Conservation (phyloP, 2,113 vertebrate genomes). For the Stigmatopora argus region DNA sequence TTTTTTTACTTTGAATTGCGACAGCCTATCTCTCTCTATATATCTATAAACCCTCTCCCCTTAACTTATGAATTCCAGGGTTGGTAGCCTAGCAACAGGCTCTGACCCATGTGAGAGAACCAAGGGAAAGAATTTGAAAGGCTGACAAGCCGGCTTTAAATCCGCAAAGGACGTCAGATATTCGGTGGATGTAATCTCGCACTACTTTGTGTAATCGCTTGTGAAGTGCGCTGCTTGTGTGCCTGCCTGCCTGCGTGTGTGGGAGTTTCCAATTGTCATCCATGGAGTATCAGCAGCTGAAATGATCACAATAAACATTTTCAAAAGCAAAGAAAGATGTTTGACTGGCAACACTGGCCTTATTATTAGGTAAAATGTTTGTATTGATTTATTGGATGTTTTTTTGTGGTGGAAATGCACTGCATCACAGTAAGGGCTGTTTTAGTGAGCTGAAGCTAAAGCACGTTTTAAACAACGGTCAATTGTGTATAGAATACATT, state of each 20-base stretch:
- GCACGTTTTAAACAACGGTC: neutral
- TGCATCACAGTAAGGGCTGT: neutral
- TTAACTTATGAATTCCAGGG: conserved; percentile 70
- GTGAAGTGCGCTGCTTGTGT: conserved; percentile 28
- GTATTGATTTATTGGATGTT: neutral
- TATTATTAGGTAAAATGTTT: neutral
- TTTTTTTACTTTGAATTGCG: conserved; percentile 61
- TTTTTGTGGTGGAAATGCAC: neutral
- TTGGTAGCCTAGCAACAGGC: conserved; percentile 77
- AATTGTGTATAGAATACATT: too few relatives aligned
- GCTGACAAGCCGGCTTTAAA: conserved; percentile 61
- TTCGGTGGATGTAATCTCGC: conserved; percentile 61
- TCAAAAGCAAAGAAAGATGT: neutral
- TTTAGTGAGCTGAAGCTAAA: neutral
- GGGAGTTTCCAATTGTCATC: conserved; percentile 27
- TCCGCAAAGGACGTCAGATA: conserved; percentile 54
- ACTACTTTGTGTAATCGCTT: conserved; percentile 58
- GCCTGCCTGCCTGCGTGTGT: neutral
- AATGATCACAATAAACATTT: conserved; percentile 17
- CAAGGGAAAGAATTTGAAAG: conserved; percentile 50
- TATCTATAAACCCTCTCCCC: conserved; percentile 53
- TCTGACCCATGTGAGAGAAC: conserved; percentile 67
- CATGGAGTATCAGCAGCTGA: conserved; percentile 15
- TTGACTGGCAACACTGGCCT: neutral
- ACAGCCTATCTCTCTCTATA: conserved; percentile 39